Evolutionary conservation across 2,113 vertebrate genomes (phyloP).

Genomic region (Chaenogobius annularis): DNA sequence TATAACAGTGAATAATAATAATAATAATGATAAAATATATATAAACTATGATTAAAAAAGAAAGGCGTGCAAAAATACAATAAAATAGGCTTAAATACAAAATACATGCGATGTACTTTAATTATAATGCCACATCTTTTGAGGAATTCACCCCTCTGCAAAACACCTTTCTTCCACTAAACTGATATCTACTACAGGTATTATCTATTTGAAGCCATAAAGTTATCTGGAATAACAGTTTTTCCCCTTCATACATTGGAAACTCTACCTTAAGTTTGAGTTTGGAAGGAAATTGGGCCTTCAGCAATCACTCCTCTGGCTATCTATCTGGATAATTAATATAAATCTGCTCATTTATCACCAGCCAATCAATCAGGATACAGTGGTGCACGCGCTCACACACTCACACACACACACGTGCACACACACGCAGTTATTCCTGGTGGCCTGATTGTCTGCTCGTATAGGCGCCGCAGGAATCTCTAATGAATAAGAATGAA

Average conservation of each 20-base stretch:
- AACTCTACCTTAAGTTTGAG: not conserved
- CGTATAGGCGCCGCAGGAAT: slow-evolving; percentile 46
- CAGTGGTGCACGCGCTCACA: slow-evolving; percentile 3
- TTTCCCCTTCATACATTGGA: not conserved
- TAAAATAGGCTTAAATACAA: too few relatives aligned
- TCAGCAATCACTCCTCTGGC: slow-evolving; percentile 61
- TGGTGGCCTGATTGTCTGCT: slow-evolving; percentile 60
- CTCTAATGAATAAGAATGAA: slow-evolving; percentile 65
- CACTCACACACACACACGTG: not conserved
- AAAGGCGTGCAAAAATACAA: too few relatives aligned
- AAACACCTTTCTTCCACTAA: not conserved
- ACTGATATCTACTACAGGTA: not conserved
- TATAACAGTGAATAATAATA: too few relatives aligned
- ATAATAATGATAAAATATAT: too few relatives aligned
- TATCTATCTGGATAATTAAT: slow-evolving; percentile 67
- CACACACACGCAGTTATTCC: slow-evolving; percentile 21
- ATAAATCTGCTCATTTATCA: slow-evolving; percentile 71
- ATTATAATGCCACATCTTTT: not conserved
- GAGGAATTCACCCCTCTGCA: not conserved
- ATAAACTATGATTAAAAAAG: too few relatives aligned
- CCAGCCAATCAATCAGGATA: slow-evolving; percentile 63
- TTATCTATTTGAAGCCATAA: not conserved
- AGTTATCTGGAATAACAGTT: not conserved
- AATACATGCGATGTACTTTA: too few relatives aligned
- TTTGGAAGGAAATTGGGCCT: slow-evolving; percentile 45